Conservation (phyloP, 2,113 vertebrate species). For the Nerophis ophidion region DNA sequence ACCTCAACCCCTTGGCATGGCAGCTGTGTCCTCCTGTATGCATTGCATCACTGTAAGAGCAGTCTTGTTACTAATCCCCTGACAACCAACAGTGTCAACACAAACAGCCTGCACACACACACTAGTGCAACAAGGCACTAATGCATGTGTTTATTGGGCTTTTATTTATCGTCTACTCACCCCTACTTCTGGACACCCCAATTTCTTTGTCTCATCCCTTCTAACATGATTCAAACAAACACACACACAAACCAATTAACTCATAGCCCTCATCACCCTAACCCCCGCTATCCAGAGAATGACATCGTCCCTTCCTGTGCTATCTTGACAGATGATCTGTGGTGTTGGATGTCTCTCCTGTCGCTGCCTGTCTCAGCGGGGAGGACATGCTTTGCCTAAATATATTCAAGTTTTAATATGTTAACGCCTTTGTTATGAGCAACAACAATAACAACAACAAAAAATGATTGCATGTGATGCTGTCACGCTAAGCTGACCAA, state of each 20-base stretch:
- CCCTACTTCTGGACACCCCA: neutral
- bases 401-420: neutral
- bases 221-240: neutral
- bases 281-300: constrained; percentile 45
- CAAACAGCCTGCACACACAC: constrained; percentile 29
- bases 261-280: constrained; percentile 33
- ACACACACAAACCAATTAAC: constrained; percentile 25
- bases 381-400: neutral
- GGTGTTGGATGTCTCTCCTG: constrained; percentile 56
- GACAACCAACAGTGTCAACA: constrained; percentile 65
- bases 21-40: constrained; percentile 69
- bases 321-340: constrained; percentile 63
- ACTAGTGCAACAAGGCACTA: constrained; percentile 8
- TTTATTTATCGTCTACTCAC: constrained; percentile 19
- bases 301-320: constrained; percentile 56
- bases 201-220: neutral
- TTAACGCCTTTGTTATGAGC: neutral
- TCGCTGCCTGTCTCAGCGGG: constrained; percentile 48
- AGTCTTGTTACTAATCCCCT: constrained; percentile 69
- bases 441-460: neutral
- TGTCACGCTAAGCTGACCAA: neutral
- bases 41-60: constrained; percentile 72
- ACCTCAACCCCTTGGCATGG: constrained; percentile 68
- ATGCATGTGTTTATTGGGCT: constrained; percentile 28
- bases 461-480: neutral